phyloP scores from a whole-genome alignment of 2,888 invertebrate species.

The Apotomis capreana region DNA sequence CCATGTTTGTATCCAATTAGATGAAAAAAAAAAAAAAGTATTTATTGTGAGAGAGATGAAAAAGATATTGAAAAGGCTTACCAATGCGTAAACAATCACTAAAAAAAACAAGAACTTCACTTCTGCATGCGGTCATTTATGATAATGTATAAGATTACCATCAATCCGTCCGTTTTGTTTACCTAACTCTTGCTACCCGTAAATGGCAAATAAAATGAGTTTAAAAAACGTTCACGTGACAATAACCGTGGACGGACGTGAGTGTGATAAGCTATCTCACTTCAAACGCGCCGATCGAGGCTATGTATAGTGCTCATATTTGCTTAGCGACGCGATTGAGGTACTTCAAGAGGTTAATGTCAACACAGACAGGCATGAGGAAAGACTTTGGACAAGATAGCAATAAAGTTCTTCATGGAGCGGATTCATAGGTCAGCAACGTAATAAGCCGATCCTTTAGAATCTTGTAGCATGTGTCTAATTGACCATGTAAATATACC shows the following conservation, averaged over 20 bases:
- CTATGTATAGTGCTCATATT: constrained; percentile 30
- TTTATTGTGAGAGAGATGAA: too few species aligned
- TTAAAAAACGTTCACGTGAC: constrained; percentile 42
- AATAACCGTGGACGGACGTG: constrained; percentile 52
- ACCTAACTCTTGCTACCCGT: constrained; percentile 29
- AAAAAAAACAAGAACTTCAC: too few species aligned
- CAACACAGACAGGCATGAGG: neutral
- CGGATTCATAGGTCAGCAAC: too few species aligned
- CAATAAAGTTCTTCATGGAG: too few species aligned
- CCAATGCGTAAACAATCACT: too few species aligned
- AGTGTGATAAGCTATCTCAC: constrained; percentile 57
- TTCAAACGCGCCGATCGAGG: constrained; percentile 58
- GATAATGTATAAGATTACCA: constrained; percentile 8
- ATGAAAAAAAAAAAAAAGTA: too few species aligned
- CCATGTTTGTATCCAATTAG: too few species aligned
- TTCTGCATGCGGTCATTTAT: too few species aligned
- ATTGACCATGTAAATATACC: too few species aligned
- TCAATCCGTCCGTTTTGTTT: constrained; percentile 22
- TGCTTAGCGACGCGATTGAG: constrained; percentile 19
- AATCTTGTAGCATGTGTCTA: too few species aligned
- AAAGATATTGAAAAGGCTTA: too few species aligned
- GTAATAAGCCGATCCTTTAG: too few species aligned
- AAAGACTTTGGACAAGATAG: neutral
- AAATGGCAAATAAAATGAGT: constrained; percentile 31
- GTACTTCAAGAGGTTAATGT: constrained; percentile 17